Evolutionary conservation across 2,888 invertebrate genomes (phyloP).

Genomic region (Volucella zonaria): DNA sequence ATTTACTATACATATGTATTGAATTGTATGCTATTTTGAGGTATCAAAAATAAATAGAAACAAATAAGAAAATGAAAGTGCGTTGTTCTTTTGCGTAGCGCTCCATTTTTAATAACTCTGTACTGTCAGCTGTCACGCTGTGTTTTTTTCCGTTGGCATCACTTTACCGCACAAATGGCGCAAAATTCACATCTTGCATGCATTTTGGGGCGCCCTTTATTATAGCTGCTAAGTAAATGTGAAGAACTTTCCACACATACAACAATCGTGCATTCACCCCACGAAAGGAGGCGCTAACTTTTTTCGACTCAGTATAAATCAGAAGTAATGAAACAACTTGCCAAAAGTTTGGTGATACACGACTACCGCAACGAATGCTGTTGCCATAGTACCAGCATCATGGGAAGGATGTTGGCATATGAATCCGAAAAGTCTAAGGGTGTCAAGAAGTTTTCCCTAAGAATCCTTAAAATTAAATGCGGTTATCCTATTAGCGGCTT

Average conservation of each 20-base stretch:
- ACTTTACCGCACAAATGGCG: no score
- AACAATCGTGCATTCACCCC: slow-evolving; percentile 9
- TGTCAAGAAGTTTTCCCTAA: slow-evolving; percentile 41
- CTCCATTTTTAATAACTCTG: no score
- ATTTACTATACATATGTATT: no score
- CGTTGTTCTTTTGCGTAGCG: no score
- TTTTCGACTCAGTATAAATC: slow-evolving; percentile 46
- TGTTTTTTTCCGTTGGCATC: no score
- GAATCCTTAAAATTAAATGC: slow-evolving; percentile 41
- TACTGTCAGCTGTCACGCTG: no score
- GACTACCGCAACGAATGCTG: slow-evolving; percentile 38
- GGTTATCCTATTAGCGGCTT: slow-evolving; percentile 30
- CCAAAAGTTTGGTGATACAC: slow-evolving; percentile 54
- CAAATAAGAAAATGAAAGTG: no score
- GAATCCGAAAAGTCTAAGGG: slow-evolving; percentile 13
- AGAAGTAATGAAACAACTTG: slow-evolving; percentile 53
- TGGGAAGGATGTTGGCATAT: background rate
- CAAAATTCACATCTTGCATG: no score
- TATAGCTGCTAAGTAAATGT: slow-evolving; percentile 39
- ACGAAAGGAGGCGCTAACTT: slow-evolving; percentile 28
- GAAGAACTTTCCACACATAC: slow-evolving; percentile 1
- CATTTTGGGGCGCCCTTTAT: slow-evolving; percentile 17
- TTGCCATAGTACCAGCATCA: background rate
- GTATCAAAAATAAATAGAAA: no score
- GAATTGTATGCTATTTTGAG: no score